Base-by-base conservation (phyloP, 2,113 vertebrate species). In the Marcusenius ussheri region DNA sequence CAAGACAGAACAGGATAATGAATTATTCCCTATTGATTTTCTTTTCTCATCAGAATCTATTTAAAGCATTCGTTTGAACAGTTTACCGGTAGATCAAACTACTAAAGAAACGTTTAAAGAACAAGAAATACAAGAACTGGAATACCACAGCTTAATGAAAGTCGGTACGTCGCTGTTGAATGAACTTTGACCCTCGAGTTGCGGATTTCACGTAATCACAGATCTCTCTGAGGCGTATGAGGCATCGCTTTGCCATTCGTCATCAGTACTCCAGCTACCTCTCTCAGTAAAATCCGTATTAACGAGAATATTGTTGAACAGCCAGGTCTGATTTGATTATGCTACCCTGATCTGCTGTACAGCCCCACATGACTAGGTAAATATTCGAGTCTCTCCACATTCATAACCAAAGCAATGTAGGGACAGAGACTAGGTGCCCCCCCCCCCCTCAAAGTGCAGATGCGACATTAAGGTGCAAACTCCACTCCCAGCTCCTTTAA, bases 1-100 rank as follows among this genome's bases (percentile, higher is more conserved):
- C 3, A 47, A 86, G 47, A 86, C 24, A 86, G 21, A 27, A 49
- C 24, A 50, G 45, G 9, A 3, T 3, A 85, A 46, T 85, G 21
- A 47, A 85, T 85, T 42, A 17, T 2, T 21, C 83, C 83, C 9
- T 27, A 77, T 24, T 31, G 27, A 11, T 85, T 50, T 46, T 85
- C 13, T 13, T 49, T 47, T 6, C 42, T 27, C 45, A 47, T 49
- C 45, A 50, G 45, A 50, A 27, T 85, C 31, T 17, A 80, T 39
- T 80, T 80, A 35, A 80, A 80, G 74, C 74, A 80, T 80, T 80
- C 74, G 15, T 80, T 80, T 80, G 62, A 47, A 84, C 83, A 84
- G 46, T 45, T 47, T 21, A 84, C 83, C 39, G 45, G 46, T 47
- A 47, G 15, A 83, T 47, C 24, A 27, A 86, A 50, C 47, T 50